Percentiles rank a stretch among this genome's conserved stretches.
Evolutionary conservation across 1,140 invertebrate genomes (phyloP).

Genomic region (Aethina tumida): DNA sequence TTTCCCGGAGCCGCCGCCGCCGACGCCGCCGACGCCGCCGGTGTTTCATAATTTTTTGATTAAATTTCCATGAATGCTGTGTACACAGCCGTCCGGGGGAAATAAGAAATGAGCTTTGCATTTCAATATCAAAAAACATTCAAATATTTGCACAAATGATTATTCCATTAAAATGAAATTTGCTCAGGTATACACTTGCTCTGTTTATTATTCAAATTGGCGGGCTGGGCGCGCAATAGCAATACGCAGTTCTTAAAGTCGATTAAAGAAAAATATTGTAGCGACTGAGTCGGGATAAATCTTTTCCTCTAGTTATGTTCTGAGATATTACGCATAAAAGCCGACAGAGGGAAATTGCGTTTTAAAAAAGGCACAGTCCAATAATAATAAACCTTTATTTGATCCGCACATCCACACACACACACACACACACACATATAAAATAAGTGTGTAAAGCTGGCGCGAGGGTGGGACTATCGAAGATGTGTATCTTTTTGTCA

Average conservation of each 20-base stretch:
- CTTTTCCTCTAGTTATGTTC: no score
- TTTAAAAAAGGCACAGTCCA: no score
- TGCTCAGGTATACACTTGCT: conserved; percentile 30
- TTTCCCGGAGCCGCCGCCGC: no score
- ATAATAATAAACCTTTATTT: no score
- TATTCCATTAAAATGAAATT: conserved; percentile 40
- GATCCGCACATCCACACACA: no score
- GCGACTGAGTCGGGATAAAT: no score
- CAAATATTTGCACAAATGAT: conserved; percentile 39
- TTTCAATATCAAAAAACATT: conserved; percentile 37
- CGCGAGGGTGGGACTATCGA: no score
- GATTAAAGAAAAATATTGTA: conserved; percentile 31
- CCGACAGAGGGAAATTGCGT: no score
- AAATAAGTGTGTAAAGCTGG: no score
- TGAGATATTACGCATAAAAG: no score
- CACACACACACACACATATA: no score
- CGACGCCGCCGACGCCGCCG: conserved; percentile 18
- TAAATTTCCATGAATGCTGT: conserved; percentile 34
- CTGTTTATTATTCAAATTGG: conserved; percentile 29
- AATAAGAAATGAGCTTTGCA: conserved; percentile 32
- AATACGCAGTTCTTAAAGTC: conserved; percentile 13
- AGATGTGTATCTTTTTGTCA: no score
- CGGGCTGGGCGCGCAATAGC: conserved; percentile 3
- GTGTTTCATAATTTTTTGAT: conserved; percentile 36
- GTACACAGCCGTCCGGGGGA: conserved; percentile 26